phyloP scores from a whole-genome alignment of 2,888 invertebrate species.

The Drosophila prostipennis region DNA sequence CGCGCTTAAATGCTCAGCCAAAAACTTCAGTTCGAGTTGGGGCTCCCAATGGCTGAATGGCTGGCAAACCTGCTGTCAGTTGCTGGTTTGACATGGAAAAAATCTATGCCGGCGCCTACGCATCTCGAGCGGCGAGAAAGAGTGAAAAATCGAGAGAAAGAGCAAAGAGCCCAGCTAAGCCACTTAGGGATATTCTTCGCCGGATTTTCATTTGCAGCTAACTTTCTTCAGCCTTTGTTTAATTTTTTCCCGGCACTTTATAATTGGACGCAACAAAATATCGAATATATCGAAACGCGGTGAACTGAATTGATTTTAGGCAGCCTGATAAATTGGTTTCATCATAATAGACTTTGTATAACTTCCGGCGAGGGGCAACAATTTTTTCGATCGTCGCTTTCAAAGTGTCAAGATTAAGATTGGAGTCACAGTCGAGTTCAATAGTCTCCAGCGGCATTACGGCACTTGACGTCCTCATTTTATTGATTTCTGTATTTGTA shows the following conservation, averaged over 20 bases:
- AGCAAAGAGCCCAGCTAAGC: conserved; percentile 49
- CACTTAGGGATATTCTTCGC: conserved; percentile 79
- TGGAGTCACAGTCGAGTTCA: too few relatives aligned
- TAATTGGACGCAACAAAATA: conserved; percentile 56
- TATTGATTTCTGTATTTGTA: conserved; percentile 42
- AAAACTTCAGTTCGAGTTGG: conserved; percentile 55
- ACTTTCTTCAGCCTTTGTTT: conserved; percentile 71
- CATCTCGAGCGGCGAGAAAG: conserved; percentile 52
- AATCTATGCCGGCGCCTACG: conserved; percentile 75
- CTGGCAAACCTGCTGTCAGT: conserved; percentile 79
- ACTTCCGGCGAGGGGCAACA: conserved; percentile 65
- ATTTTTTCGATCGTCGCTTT: conserved; percentile 32
- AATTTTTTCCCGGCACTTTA: conserved; percentile 49
- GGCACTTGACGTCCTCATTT: conserved; percentile 66
- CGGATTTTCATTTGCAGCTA: conserved; percentile 73
- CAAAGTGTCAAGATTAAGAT: conserved; percentile 60
- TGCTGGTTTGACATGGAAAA: conserved; percentile 76
- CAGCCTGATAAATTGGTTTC: conserved; percentile 71
- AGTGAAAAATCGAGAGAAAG: conserved; percentile 11
- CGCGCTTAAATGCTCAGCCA: conserved; percentile 78
- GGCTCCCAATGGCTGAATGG: conserved; percentile 35
- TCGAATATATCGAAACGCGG: conserved; percentile 13
- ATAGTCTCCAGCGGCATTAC: conserved; percentile 51
- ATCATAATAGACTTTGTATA: conserved; percentile 65
- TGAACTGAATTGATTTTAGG: conserved; percentile 59